A percentile compares a stretch with the other conserved stretches of the same genome.
Evolutionary conservation across 2,113 vertebrate genomes (phyloP).

Genomic region (Oxyura jamaicensis): DNA sequence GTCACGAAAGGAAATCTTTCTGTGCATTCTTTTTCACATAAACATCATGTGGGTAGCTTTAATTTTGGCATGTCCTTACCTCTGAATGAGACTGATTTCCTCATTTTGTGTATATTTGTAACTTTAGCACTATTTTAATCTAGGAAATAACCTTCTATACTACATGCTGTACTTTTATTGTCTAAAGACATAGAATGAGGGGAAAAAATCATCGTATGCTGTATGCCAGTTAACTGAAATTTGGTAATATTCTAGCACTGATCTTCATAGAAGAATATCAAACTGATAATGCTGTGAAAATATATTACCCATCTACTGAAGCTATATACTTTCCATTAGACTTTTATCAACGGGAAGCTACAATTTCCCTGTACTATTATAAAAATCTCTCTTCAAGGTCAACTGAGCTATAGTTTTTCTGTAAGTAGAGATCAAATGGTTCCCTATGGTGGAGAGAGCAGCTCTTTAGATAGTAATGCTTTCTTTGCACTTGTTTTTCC

Average conservation of each 20-base stretch:
- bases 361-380: neutral
- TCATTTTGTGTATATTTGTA: neutral
- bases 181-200: neutral
- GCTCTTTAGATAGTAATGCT: neutral
- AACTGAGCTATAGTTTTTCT: neutral
- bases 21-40: neutral
- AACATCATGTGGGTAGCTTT: neutral
- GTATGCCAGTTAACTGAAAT: neutral
- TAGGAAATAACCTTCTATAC: constrained; percentile 3
- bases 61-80: neutral
- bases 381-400: neutral
- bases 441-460: neutral
- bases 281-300: neutral
- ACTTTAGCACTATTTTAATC: neutral
- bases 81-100: neutral
- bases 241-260: neutral
- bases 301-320: neutral
- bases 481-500: neutral
- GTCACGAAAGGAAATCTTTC: neutral
- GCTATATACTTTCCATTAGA: neutral
- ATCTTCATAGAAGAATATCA: neutral
- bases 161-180: constrained; percentile 3
- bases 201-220: neutral
- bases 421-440: neutral
- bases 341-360: neutral